Base-by-base conservation (phyloP, 2,888 invertebrate genomes). In the Apamea sordens region DNA sequence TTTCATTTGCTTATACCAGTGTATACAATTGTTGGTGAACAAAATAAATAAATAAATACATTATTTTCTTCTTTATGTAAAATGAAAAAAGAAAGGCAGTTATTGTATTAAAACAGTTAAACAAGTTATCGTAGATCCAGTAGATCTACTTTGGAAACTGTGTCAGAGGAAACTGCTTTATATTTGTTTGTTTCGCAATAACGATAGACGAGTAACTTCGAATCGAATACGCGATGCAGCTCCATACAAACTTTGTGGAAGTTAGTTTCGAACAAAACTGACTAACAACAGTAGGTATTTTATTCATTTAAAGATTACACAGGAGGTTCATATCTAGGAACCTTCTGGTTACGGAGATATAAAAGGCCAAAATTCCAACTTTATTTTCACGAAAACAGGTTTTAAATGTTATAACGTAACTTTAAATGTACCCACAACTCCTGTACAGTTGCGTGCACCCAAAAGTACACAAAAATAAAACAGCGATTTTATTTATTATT, bases 101-200 rank as follows among this genome's bases (percentile, higher is more conserved):
- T 47, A 47, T 47, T 10, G 13, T 47, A 47, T 47, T 47, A 47
- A 13, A 47, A 11, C 44, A 47, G 44, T 47, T 11, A 13, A 47
- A 13, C 10, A 47, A 47, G 11, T 47, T 47, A 1, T 24, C 24
- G 24, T 56, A 80, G 32, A 72, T 44, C n/a, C 44, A 53, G 21
- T 53, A 79, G 50, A 72, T 53, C n/a, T 63, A 13, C 13, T 81
- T 63, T n/a, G 6, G n/a, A 53, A 74, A 67, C 67, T 67, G 59
- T 73, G 75, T 44, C 76, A 53, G 50, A 10, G 59, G 7, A 61
- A 44, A 67, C n/a, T 15, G 21, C n/a, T 28, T 44, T 41, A 18
- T 6, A 47, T 67, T 47, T 53, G 24, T 59, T 36, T 44, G 59
- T 50, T 67, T 21, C 28, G 7, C 24, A 71, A 28, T 10, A 47